These are phyloP conservation scores for Cyrtodaria siliqua DNA, from an alignment of 2,888 invertebrate species.

Conservation along the genomic window DNA sequence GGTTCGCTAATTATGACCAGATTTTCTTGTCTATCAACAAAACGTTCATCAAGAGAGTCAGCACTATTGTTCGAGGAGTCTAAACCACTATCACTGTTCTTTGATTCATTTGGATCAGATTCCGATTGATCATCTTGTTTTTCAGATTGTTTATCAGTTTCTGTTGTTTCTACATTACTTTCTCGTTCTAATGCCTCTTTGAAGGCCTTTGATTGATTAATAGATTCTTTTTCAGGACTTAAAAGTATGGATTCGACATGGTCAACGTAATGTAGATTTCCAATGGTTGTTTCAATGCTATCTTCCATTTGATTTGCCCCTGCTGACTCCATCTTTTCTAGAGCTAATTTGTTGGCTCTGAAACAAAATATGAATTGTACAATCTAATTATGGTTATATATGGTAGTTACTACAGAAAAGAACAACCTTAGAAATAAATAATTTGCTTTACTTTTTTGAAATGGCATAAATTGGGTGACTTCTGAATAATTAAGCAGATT, in stretches of 20 bases:
- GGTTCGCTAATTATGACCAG: constrained; percentile 24
- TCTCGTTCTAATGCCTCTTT: not conserved
- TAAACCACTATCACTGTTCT: constrained; percentile 45
- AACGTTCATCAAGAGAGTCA: constrained; percentile 27
- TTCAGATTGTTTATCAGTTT: not conserved
- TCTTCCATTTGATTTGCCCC: not conserved
- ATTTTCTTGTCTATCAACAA: constrained; percentile 55
- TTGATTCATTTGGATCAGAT: no score
- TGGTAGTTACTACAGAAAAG: no score
- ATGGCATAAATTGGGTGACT: not conserved
- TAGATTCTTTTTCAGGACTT: constrained; percentile 45
- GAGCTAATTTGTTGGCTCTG: no score
- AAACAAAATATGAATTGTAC: no score
- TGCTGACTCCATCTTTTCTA: not conserved
- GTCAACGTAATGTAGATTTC: constrained; percentile 39
- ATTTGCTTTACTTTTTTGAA: not conserved
- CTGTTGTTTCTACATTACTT: not conserved
- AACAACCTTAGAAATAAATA: no score
- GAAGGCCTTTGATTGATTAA: constrained; percentile 47
- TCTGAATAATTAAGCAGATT: not conserved
- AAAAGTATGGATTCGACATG: constrained; percentile 44
- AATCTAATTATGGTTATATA: no score
- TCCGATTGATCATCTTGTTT: not conserved
- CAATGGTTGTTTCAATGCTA: not conserved
- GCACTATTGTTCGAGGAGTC: constrained; percentile 26